A percentile compares a stretch with the other conserved stretches of the same genome.
Conservation (phyloP, 1,140 invertebrate genomes). For the Schlechtendalia chinensis region DNA sequence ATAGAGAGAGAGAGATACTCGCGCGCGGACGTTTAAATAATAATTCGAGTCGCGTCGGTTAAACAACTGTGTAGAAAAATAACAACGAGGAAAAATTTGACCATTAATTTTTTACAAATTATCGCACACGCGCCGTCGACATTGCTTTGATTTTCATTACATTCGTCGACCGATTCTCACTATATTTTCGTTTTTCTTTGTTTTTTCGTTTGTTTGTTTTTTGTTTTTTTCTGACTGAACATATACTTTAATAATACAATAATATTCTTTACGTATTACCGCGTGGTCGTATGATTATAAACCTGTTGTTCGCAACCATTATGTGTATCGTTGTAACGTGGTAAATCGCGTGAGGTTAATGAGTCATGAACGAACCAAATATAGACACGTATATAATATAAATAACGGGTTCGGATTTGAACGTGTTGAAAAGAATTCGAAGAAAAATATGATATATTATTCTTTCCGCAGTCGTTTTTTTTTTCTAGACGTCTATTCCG, state of each 20-base stretch:
- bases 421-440: not conserved
- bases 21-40: conserved; percentile 13
- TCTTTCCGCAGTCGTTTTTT: no score
- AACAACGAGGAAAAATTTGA: not conserved
- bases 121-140: not conserved
- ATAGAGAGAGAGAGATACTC: no score
- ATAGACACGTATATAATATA: no score
- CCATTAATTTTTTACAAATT: not conserved
- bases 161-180: not conserved
- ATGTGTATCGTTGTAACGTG: no score
- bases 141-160: not conserved
- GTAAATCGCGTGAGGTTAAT: not conserved
- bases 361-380: not conserved
- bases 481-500: no score
- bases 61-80: not conserved
- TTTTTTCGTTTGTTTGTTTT: no score
- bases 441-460: no score
- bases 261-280: no score
- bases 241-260: not conserved
- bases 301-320: no score
- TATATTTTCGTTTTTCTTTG: no score
- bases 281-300: no score
- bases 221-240: not conserved
- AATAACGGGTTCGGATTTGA: not conserved
- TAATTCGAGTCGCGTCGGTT: conserved; percentile 6